Base-by-base conservation (phyloP, 2,888 invertebrate genomes). In the Amblyjoppa proteus region DNA sequence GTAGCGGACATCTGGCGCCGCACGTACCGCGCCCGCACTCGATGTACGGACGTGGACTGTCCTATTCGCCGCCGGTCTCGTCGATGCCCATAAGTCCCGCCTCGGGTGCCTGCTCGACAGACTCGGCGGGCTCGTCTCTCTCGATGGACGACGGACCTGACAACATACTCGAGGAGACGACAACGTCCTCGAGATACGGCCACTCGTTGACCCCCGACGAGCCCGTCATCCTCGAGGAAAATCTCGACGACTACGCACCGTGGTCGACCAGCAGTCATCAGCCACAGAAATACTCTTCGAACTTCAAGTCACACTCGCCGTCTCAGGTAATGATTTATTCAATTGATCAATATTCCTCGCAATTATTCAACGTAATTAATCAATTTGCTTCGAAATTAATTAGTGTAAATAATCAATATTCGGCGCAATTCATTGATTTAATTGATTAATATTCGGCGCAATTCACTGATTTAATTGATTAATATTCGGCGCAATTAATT, bases 51-150 rank as follows among this genome's bases (percentile, higher is more conserved):
- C 92, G 94, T 75, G 94, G 94, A 75, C 90, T 94, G 78, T 95
- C 94, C n/a, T 94, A 94, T 87, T 94, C 95, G 74, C 95, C 96
- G 5, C 95, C 95, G 78, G 90, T 94, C 84, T 94, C 94, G 71
- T 95, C 95, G 78, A 95, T 95, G 91, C 96, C 96, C 45, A 95
- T 96, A 73, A 96, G 96, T 89, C 96, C 96, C 58, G 95, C 96
- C 38, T 95, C 96, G 58, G 96, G 95, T 86, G 94, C 95, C 0
- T 95, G 94, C 88, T 96, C 96, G 74, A 96, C 96, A 0, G 96
- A 96, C 90, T 96, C 96, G 25, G 96, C 96, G 58, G 96, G 96
- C 45, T 96, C 96, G 0, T 96, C 96, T 2, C 94, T 96, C 68
- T 96, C 96, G 76, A 95, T 96, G 90, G 96, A 96, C 88, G 96